Evolutionary conservation across 2,797 vertebrate species (phyloP).

Genomic region (Oreortyx pictus): DNA sequence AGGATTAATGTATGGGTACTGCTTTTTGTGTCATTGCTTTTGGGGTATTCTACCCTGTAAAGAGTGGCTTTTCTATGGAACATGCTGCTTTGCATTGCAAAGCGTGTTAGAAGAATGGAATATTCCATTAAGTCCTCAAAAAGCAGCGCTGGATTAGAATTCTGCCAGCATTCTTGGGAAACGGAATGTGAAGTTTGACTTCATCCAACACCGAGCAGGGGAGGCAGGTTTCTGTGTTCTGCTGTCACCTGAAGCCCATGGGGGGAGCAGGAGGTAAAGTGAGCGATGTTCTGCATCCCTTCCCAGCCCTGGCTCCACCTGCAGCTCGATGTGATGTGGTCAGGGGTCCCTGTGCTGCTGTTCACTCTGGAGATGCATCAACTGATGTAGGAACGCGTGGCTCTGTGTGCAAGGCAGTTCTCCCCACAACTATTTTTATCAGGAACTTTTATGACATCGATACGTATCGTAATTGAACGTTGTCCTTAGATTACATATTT

Average conservation of each 20-base stretch:
- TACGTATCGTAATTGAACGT: slow-evolving; percentile 57
- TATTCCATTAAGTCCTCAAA: not conserved
- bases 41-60: not conserved
- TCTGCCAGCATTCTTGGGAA: not conserved
- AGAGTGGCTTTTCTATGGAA: not conserved
- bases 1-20: not conserved
- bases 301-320: not conserved
- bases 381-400: not conserved
- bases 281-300: not conserved
- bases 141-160: not conserved
- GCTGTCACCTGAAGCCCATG: not conserved
- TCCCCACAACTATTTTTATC: not conserved
- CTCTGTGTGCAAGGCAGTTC: not conserved
- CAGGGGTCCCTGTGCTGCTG: not conserved
- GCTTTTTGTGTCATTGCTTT: not conserved
- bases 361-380: not conserved
- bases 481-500: slow-evolving; percentile 66
- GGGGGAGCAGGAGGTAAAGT: not conserved
- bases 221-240: not conserved
- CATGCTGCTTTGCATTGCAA: not conserved
- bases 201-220: not conserved
- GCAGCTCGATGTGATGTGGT: not conserved
- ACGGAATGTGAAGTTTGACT: fast-evolving
- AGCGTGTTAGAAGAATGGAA: not conserved
- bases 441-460: slow-evolving; percentile 24